Evolutionary conservation across 2,113 vertebrate genomes (phyloP), one percentile per base, ranked within the genome.

Genomic region (Pogonocichla stellata): DNA sequence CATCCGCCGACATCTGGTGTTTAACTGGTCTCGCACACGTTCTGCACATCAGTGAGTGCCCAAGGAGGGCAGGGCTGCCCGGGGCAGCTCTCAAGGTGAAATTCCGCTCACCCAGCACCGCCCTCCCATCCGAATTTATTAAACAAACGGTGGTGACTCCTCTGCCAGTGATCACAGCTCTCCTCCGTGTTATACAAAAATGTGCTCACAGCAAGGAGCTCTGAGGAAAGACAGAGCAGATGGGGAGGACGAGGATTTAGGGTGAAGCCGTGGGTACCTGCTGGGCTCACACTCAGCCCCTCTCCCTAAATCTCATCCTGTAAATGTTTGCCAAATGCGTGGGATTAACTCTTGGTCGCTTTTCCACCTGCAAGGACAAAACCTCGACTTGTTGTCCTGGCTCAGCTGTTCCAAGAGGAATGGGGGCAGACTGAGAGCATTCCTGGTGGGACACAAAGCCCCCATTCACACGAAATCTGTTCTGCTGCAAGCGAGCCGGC

Each of bases 61-160:
- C 0, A 6, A n/a, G 23, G 54, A 11, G 0, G 20, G 54, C 50
- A 9, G 17, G 2, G 12, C 71, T n/a, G 51, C 79, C 79, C 4
- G 14, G 82, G 33, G 9, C 91, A 56, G 14, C 57, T 67, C 33
- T 47, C 80, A 29, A 31, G 78, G 77, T 79, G 86, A 70, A 65
- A 33, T 18, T 38, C 5, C 33, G 16, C 28, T 2, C 75, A 20
- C 19, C 34, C 54, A 19, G 33, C 34, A 17, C 28, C 10, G 10
- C 65, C n/a, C 29, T 73, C 33, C 28, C 43, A 2, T 22, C 19
- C 10, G 28, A 4, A 36, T 53, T 86, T 62, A 33, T 56, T 19
- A 57, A 69, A 48, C 4, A 34, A 11, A 23, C 0, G 0, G 8
- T 13, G 29, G 6, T 9, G 47, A 18, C 36, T 43, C 64, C 26